Conservation (phyloP, 2,113 vertebrate genomes). For the Cygnus atratus region DNA sequence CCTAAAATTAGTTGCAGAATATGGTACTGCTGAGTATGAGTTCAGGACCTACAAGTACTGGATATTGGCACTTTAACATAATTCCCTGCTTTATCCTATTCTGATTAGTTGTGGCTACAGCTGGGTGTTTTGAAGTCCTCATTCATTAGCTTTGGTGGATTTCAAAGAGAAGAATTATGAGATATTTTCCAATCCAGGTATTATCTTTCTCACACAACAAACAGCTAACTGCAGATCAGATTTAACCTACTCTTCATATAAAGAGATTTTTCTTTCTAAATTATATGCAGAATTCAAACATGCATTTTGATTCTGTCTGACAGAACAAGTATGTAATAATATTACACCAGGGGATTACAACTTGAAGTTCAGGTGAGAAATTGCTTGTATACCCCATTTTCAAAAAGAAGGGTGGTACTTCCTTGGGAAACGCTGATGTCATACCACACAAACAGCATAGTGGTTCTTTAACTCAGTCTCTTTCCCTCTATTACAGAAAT, state of each 20-base stretch:
- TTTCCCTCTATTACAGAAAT: background rate
- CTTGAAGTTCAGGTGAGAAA: background rate
- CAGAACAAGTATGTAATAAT: background rate
- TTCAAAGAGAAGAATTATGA: background rate
- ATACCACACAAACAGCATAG: background rate
- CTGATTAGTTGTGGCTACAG: constrained; percentile 41
- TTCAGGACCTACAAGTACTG: background rate
- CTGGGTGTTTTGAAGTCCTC: constrained; percentile 55
- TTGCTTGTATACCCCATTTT: background rate
- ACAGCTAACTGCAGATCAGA: background rate
- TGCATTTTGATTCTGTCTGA: background rate
- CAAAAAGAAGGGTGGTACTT: background rate
- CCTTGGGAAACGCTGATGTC: background rate
- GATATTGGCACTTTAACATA: background rate
- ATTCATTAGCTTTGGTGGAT: constrained; percentile 18
- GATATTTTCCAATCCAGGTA: background rate
- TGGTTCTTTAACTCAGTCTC: background rate
- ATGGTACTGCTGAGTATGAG: background rate
- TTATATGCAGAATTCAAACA: background rate
- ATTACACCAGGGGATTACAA: background rate
- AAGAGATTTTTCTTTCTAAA: background rate
- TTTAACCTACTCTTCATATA: background rate
- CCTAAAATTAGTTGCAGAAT: background rate
- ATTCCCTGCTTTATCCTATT: constrained; percentile 15
- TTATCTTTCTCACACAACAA: background rate